Base-by-base conservation (phyloP, 2,797 vertebrate genomes). In the Tokudaia tokunoshimensis region DNA sequence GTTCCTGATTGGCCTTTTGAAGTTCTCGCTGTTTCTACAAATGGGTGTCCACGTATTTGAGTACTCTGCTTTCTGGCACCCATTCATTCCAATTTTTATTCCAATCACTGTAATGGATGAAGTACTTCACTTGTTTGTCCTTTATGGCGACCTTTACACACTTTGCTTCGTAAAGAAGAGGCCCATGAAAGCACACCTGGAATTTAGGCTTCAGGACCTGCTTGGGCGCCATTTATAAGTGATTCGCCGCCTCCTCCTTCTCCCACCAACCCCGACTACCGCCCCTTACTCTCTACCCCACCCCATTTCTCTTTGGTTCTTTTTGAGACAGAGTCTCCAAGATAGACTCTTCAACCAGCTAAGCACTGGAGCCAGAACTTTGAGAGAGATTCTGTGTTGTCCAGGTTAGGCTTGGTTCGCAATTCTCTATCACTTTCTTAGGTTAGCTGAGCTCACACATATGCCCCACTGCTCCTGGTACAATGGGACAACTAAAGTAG, bases 191-290 rank as follows among this genome's bases (percentile, higher is more conserved):
- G 41, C 41, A 41, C 3, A 41, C 99, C 99, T 99, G 99, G 99
- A 99, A 99, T 99, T 99, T 99, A 98, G 99, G 99, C 98, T 99
- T 99, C 98, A 99, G 99, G 99, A 99, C 99, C 99, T 99, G 99
- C 99, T 99, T 99, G 99, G 99, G 99, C 99, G 99, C 99, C 99
- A 99, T 99, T 99, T 99, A 99, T 99, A 98, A 98, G 97, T 88
- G 97, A 94, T 97, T 97, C 96, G 95, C 98, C 97, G 95, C 97
- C 97, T 63, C 95, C 97, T 95, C 97, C 97, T 93, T 95, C 92
- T 96, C 97, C 97, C 96, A 91, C 97, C 97, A 92, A 89, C 86
- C 94, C 91, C 92, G 94, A 96, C 97, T 94, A 91, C 97, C 95
- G 96, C 97, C 97, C 96, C 92, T 97, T 79, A 88, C 96, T 96